Evolutionary conservation across 2,113 vertebrate genomes (phyloP), one percentile per base, ranked within the genome.

Genomic region (Typhlomys cinereus): DNA sequence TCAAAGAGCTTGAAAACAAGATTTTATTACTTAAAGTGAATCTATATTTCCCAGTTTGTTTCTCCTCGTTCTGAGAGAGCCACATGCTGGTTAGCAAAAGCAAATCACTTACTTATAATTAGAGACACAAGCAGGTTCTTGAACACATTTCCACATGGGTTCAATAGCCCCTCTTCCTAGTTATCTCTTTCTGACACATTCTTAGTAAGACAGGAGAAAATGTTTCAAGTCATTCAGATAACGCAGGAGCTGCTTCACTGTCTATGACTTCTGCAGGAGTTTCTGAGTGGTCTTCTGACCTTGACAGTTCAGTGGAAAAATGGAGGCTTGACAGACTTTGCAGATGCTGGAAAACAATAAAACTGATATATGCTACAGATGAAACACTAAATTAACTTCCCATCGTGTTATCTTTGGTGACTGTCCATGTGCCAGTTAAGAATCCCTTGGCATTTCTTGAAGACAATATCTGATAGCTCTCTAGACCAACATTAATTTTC

Each of bases 331-430:
- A 67, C 78, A 96, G 89, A 91, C 54, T 86, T 82, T 5, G 17
- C 54, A 57, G 83, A 70, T 94, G 88, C 31, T 94, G 61, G 90
- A 95, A 97, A 94, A 94, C 78, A 95, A 84, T 94, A 93, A 96
- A 93, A 80, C 64, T 74, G 92, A 70, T 95, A 91, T 88, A 74
- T 76, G 31, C 85, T 88, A 73, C 61, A 66, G 64, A 92, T 93
- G 70, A 86, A 73, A 90, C 59, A 64, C 95, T 91, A 91, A 95
- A 93, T 96, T 96, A 90, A 93, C 89, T 88, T 76, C 36, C 44
- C 48, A 85, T 87, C 15, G 36, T 79, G 25, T 87, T 93, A 92
- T 91, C 92, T 95, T 89, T 88, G 64, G 61, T 79, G 85, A 34
- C 75, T 93, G 70, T 85, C 82, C 50, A 73, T 85, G 52, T 70